Percentiles rank a stretch among this genome's conserved stretches.
Evolutionary conservation across 2,113 vertebrate species (phyloP).

Genomic region (Xiphorhynchus elegans): DNA sequence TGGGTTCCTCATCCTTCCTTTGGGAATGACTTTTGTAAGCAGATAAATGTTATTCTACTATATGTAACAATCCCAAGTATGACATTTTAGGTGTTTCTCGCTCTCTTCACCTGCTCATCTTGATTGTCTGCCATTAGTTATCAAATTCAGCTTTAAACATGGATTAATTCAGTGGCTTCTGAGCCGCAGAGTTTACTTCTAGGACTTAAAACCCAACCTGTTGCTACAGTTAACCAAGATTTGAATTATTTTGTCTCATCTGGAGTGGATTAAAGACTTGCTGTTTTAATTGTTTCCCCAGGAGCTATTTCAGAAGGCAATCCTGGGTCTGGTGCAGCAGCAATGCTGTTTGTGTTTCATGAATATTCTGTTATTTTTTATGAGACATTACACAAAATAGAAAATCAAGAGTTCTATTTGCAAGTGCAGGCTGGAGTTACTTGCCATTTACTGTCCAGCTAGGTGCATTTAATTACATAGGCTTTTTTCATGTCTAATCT

Average conservation of each 20-base stretch:
- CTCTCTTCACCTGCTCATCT: background rate
- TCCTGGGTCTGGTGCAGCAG: background rate
- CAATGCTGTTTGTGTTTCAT: background rate
- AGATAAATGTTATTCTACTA: background rate
- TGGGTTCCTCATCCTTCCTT: background rate
- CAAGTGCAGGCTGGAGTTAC: background rate
- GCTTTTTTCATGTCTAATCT: background rate
- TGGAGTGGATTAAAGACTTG: background rate
- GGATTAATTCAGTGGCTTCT: background rate
- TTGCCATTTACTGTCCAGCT: background rate
- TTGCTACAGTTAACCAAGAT: accelerated
- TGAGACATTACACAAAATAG: background rate
- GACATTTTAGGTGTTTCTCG: background rate
- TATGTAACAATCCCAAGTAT: background rate
- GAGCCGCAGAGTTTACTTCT: background rate
- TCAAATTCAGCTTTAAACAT: too few species aligned
- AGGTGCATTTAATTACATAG: background rate
- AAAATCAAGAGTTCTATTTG: background rate
- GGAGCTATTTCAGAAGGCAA: background rate
- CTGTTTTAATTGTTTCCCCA: background rate
- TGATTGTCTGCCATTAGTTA: background rate
- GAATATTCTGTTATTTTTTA: background rate
- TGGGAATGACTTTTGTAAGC: background rate
- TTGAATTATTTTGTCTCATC: background rate
- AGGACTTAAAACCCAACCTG: background rate